These are phyloP conservation scores for Malurus elegans DNA, from an alignment of 2,113 vertebrate species.

Conservation along the genomic window DNA sequence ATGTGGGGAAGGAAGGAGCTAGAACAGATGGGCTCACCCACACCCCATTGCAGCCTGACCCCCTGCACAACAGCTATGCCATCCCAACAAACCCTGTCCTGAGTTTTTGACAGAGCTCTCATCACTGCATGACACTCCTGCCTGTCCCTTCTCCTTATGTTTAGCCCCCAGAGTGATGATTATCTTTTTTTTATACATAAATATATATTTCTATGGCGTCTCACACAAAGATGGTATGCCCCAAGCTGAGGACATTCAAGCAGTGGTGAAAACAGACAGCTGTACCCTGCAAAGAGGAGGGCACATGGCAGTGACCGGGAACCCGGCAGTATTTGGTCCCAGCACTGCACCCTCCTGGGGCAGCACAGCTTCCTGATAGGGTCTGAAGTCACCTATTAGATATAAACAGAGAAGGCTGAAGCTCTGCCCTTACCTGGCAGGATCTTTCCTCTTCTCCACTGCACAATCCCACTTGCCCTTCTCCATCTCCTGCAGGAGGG, in stretches of 20 bases:
- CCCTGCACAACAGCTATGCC: background rate
- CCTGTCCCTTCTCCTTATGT: background rate
- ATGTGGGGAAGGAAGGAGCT: background rate
- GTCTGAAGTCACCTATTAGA: background rate
- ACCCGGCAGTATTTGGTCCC: background rate
- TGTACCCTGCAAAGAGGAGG: background rate
- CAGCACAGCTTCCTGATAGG: background rate
- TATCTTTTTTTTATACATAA: background rate
- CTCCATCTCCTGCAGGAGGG: constrained; percentile 61
- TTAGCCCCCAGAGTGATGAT: fast-evolving
- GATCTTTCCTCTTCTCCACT: constrained; percentile 70
- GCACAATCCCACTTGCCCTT: constrained; percentile 45
- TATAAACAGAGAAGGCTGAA: background rate
- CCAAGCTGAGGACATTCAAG: background rate
- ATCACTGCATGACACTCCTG: fast-evolving
- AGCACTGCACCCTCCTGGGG: fast-evolving
- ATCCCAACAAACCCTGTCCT: fast-evolving
- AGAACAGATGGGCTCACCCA: fast-evolving
- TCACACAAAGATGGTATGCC: background rate
- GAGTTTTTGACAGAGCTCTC: fast-evolving
- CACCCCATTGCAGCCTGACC: background rate
- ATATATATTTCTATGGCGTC: background rate
- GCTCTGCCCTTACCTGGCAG: constrained; percentile 73
- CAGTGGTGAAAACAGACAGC: fast-evolving
- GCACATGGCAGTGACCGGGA: fast-evolving